Percentiles rank a stretch among this genome's conserved stretches.
Evolutionary conservation across 2,113 vertebrate genomes (phyloP).

Genomic region (Caretta caretta): DNA sequence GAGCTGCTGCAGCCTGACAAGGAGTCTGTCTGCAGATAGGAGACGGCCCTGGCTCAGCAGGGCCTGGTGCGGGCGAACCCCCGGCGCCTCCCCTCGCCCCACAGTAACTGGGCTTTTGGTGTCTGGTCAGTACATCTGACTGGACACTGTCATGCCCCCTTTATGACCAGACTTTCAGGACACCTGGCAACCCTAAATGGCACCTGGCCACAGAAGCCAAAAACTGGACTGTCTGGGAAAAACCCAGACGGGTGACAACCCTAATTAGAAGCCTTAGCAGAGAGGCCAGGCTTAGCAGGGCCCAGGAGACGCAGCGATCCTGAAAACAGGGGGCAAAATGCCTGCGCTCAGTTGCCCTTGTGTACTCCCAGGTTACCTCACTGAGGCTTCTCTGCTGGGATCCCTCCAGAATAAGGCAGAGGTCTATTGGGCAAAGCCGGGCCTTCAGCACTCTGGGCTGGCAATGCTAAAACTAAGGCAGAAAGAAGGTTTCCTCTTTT

Average conservation of each 20-base stretch:
- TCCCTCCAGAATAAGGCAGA: slow-evolving; percentile 51
- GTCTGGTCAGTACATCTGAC: no score
- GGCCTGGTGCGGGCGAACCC: no score
- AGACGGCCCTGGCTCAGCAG: no score
- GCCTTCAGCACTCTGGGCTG: slow-evolving; percentile 51
- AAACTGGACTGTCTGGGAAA: background rate
- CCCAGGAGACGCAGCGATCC: slow-evolving; percentile 1
- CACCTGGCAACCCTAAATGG: no score
- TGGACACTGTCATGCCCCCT: no score
- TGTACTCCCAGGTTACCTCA: background rate
- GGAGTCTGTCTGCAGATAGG: no score
- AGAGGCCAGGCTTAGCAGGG: background rate
- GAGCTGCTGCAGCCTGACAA: no score
- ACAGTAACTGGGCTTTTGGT: no score
- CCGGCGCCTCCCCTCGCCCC: no score
- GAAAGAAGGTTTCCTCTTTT: slow-evolving; percentile 70
- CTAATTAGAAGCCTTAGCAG: background rate
- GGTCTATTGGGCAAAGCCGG: slow-evolving; percentile 64
- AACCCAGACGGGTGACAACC: background rate
- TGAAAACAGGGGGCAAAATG: slow-evolving; percentile 19
- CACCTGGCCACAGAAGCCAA: no score
- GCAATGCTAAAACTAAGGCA: slow-evolving; percentile 68
- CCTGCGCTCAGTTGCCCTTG: slow-evolving; percentile 26
- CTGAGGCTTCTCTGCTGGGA: background rate
- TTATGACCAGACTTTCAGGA: no score